Conservation (phyloP, 2,797 vertebrate genomes). For the Premnoplex brunnescens region DNA sequence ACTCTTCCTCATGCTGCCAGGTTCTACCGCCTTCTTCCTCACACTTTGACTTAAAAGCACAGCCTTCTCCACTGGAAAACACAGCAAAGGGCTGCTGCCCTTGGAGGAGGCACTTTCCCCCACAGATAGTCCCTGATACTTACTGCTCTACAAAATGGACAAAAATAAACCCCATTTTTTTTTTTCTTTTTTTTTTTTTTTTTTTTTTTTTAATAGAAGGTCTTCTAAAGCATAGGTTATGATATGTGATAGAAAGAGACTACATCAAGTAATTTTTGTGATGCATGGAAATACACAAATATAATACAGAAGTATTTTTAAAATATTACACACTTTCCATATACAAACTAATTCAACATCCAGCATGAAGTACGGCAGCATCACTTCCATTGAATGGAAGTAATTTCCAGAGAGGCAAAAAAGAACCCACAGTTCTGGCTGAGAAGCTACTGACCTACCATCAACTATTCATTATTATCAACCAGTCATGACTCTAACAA, state of each 20-base stretch:
- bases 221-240: not conserved
- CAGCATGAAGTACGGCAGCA: not conserved
- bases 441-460: not conserved
- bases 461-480: not conserved
- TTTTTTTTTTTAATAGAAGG: not conserved
- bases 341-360: not conserved
- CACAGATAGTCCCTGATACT: not conserved
- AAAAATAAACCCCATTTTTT: not conserved
- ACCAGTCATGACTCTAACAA: not conserved
- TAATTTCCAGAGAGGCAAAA: not conserved
- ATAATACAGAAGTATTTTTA: not conserved
- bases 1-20: not conserved
- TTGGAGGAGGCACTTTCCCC: not conserved
- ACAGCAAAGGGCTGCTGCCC: not conserved
- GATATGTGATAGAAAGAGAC: not conserved
- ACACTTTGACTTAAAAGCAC: not conserved
- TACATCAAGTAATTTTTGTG: not conserved
- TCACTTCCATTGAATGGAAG: not conserved
- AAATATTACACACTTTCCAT: not conserved
- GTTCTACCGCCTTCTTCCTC: not conserved
- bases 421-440: not conserved
- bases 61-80: accelerated
- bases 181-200: not conserved
- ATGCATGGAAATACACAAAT: not conserved
- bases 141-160: not conserved